Conservation (phyloP, 1,140 invertebrate species). For the Apocrypta bakeri region DNA sequence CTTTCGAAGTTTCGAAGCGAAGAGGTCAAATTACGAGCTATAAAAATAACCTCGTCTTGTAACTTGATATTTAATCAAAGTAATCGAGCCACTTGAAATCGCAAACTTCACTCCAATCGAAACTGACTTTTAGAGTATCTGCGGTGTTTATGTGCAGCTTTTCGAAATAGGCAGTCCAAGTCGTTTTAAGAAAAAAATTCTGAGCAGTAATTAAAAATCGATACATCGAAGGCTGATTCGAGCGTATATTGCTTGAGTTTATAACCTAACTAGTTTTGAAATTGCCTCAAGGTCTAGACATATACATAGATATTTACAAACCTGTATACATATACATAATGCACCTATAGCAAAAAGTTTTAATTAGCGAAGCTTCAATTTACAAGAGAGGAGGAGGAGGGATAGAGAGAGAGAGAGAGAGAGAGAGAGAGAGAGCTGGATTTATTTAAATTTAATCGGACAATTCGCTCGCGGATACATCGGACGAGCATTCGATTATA, state of each 20-base stretch:
- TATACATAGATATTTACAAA: too few species aligned
- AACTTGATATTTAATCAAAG: too few species aligned
- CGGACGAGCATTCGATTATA: too few species aligned
- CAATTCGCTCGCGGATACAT: neutral
- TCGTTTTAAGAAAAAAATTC: neutral
- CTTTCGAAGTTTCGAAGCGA: too few species aligned
- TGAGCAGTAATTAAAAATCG: neutral
- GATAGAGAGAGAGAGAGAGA: too few species aligned
- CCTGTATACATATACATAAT: too few species aligned
- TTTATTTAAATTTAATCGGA: neutral
- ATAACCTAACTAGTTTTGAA: neutral
- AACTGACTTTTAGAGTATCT: neutral
- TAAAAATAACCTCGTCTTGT: too few species aligned
- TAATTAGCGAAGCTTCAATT: neutral
- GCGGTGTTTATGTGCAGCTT: slow-evolving; percentile 1
- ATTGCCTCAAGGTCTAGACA: too few species aligned
- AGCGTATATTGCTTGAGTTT: too few species aligned
- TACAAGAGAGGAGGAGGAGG: too few species aligned
- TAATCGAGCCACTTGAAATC: too few species aligned
- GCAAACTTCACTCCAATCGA: too few species aligned
- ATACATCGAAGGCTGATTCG: neutral
- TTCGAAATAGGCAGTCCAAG: neutral
- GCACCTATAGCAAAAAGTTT: slow-evolving; percentile 1
- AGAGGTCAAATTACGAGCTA: neutral
- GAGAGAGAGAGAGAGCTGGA: neutral